Evolutionary conservation across 2,113 vertebrate genomes (phyloP), one percentile per base, ranked within the genome.

Genomic region (Heterochromis multidens): DNA sequence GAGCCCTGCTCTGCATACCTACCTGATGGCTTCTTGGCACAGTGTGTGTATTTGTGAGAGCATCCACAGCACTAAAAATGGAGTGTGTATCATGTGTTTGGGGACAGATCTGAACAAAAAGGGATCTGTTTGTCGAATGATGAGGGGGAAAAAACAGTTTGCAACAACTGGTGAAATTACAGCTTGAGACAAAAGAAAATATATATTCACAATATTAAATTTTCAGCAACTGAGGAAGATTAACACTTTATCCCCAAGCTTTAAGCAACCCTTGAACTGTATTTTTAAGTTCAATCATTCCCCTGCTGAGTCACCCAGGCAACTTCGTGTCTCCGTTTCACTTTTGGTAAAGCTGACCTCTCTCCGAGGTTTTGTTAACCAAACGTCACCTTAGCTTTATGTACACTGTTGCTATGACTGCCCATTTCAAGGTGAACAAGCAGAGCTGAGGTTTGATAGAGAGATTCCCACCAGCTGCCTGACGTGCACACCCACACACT

Each of bases 11-110:
- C 82, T 13, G 57, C 89, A 92, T 92, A 84, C 91, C 79, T 90
- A 4, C 62, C 81, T 90, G 92, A 90, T 72, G 65, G 89, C 77
- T 90, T 89, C 87, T 91, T 94, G 87, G 89, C 83, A 77, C 60
- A 74, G 62, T 57, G 25, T 21, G 25, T 87, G n/a, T 78, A 74
- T 60, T 37, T 77, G 70, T 74, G 84, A 84, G 70, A 21, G 58
- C 57, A 43, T 25, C 74, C 62, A 33, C 31, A 74, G 57, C 83
- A 59, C 72, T 87, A 82, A 76, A 86, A 81, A 85, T 77, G 78
- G 80, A 65, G 46, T 56, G 40, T 79, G 81, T 80, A 74, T 92
- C 63, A 16, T 89, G 83, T 92, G 78, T 91, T 86, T 27, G 25
- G 27, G 37, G 83, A 81, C 83, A 67, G 79, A 54, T 81, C 33